Evolutionary conservation across 2,888 invertebrate species (phyloP).

Genomic region (Ormia ochracea): DNA sequence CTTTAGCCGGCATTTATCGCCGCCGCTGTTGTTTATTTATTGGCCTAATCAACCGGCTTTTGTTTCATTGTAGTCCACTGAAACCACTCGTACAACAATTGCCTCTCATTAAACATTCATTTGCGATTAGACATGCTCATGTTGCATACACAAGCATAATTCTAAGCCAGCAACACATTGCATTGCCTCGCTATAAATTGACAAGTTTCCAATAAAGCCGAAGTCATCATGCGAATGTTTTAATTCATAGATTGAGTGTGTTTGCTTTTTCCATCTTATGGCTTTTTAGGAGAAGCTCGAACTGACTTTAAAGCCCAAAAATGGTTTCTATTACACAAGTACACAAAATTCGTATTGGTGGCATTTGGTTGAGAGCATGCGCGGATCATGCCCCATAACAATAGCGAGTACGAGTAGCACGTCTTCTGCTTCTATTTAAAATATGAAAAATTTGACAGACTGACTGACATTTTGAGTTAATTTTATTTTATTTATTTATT

Average conservation of each 20-base stretch:
- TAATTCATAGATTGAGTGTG: constrained; percentile 10
- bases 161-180: constrained; percentile 5
- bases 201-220: constrained; percentile 61
- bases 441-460: constrained; percentile 8
- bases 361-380: constrained; percentile 18
- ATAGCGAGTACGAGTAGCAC: background rate
- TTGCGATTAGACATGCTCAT: constrained; percentile 13
- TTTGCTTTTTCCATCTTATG: background rate
- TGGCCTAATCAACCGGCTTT: constrained; percentile 43
- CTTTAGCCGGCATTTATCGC: constrained; percentile 40
- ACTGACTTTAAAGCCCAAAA: constrained; percentile 55
- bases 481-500: constrained; percentile 4
- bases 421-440: background rate
- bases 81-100: constrained; percentile 21
- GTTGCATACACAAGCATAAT: constrained; percentile 28
- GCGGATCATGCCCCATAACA: constrained; percentile 11
- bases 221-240: constrained; percentile 55
- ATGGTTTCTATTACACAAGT: constrained; percentile 19
- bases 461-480: constrained; percentile 32
- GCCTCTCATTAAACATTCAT: background rate
- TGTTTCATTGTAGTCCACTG: constrained; percentile 12
- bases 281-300: constrained; percentile 22
- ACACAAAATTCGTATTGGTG: constrained; percentile 17
- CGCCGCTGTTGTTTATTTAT: constrained; percentile 23
- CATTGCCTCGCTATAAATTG: constrained; percentile 48